A percentile compares a stretch with the other conserved stretches of the same genome.
Conservation (phyloP, 2,113 vertebrate genomes). For the Helogale parvula region DNA sequence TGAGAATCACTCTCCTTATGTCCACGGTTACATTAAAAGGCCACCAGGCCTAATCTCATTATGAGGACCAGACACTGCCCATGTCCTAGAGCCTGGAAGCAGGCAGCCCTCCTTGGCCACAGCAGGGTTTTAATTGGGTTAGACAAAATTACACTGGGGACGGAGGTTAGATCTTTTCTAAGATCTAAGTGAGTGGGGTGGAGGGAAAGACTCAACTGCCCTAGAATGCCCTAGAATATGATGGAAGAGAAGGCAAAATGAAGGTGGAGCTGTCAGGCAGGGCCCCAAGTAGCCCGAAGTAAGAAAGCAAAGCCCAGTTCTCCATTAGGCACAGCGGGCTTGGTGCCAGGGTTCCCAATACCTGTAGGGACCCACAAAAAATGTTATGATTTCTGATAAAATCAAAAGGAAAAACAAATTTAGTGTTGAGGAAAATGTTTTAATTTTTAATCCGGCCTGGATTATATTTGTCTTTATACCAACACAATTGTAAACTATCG, state of each 20-base stretch:
- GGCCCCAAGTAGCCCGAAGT: no score
- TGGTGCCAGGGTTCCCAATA: not conserved
- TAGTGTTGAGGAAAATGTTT: not conserved
- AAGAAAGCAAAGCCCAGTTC: not conserved
- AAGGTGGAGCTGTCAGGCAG: not conserved
- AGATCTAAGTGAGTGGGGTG: not conserved
- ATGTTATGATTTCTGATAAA: not conserved
- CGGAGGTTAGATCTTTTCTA: not conserved
- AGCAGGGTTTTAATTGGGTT: constrained; percentile 47
- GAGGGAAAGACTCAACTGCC: not conserved
- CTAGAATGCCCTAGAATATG: not conserved
- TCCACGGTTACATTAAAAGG: constrained; percentile 44
- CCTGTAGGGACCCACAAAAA: not conserved
- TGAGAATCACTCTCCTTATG: not conserved
- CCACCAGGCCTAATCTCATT: constrained; percentile 62
- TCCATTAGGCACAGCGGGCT: not conserved
- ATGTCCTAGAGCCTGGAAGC: not conserved
- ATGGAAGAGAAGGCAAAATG: not conserved
- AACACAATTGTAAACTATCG: not conserved
- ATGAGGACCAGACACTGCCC: constrained; percentile 54
- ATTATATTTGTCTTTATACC: not conserved
- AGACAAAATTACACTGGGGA: not conserved
- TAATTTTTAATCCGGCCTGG: constrained; percentile 16
- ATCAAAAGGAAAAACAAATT: not conserved
- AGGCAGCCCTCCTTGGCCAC: not conserved